Base-by-base conservation (phyloP, 1,140 invertebrate species). In the Nomia melanderi region DNA sequence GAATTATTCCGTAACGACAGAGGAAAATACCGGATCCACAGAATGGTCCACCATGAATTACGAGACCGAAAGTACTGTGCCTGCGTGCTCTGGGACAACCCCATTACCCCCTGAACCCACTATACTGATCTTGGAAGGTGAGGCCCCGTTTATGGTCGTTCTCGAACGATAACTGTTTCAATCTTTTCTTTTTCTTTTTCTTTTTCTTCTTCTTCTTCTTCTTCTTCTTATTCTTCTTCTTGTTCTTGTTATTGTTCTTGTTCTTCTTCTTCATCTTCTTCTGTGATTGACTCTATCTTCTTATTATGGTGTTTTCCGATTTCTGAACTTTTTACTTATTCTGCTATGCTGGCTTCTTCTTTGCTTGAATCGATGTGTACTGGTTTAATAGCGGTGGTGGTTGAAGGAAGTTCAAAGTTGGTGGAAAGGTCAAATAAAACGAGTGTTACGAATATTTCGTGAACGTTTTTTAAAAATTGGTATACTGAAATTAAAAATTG, bases 91-190 rank as follows among this genome's bases (percentile, higher is more conserved):
- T 33, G 93, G 92, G 76, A 94, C 92, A 72, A 94, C 93, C 81
- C 93, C 94, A 88, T 88, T 95, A 86, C 94, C 93, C 86, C 94
- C 94, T 88, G 94, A 94, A 90, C 95, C 95, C 77, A 93, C 93
- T 82, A 96, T 96, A 91, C 93, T 96, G 79, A 95, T 96, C 86
- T 91, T 96, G 74, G 95, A 96, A 96, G 95, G 95, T 96, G 95
- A 95, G 93, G 87, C 81, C 84, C 56, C 80, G 77, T 86, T 80
- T 87, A 85, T 76, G 47, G 63, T 63, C 57, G 27, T 54, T 65
- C 25, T 85, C 50, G 11, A 59, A 59, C 14, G 14, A n/a, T 33
- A 56, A 29, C 54, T 27, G 7, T 47, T 25, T 31, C 63, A n/a
- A n/a, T n/a, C n/a, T n/a, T n/a, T n/a, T n/a, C n/a, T n/a, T n/a